Conservation (phyloP, 2,888 invertebrate genomes). For the Icerya purchasi region DNA sequence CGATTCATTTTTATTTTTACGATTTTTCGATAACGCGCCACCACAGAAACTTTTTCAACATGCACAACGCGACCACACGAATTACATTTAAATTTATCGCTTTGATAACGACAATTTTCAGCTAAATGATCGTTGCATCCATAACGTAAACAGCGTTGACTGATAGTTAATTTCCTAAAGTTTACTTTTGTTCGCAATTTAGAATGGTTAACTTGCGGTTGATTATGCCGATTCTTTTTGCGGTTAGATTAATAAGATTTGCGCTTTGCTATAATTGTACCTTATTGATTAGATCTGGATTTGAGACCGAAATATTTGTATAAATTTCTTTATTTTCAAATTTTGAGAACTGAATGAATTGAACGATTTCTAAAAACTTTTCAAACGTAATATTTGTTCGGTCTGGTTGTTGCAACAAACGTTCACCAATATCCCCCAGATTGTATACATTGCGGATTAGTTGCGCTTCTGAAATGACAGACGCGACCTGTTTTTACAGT, state of each 20-base stretch:
- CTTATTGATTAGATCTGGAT: neutral
- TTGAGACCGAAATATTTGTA: neutral
- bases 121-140: neutral
- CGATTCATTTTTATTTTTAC: neutral
- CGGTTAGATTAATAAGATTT: neutral
- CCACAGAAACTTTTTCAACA: conserved; percentile 3
- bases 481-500: too few species aligned
- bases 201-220: neutral
- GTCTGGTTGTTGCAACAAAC: neutral
- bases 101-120: neutral
- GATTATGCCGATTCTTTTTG: too few species aligned
- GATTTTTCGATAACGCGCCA: neutral
- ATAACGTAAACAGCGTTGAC: neutral
- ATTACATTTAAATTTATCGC: neutral
- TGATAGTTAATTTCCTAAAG: neutral
- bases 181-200: neutral
- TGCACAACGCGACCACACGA: neutral
- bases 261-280: neutral
- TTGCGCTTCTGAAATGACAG: too few species aligned
- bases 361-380: neutral
- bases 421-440: neutral
- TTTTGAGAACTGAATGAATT: neutral
- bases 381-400: neutral
- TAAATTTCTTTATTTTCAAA: neutral
- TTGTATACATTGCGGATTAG: too few species aligned